These are phyloP conservation scores for Cephus sareptanus DNA, from an alignment of 2,888 invertebrate genomes.

Conservation along the genomic window DNA sequence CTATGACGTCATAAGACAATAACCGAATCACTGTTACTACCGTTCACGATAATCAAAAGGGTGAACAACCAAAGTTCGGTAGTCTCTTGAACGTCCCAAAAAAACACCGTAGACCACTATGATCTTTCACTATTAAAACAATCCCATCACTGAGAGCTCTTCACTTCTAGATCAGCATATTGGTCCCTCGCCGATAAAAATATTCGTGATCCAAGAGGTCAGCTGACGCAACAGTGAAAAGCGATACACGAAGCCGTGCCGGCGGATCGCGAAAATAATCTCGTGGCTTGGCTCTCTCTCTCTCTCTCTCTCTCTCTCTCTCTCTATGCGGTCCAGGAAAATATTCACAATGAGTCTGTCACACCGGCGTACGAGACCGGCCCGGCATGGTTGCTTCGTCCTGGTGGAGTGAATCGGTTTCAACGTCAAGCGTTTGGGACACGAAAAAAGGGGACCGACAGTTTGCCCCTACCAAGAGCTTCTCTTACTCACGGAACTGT, in stretches of 20 bases:
- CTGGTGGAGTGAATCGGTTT: conserved; percentile 47
- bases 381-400: conserved; percentile 43
- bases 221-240: conserved; percentile 3
- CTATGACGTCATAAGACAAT: not conserved
- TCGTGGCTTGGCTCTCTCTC: not conserved
- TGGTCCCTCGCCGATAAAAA: not conserved
- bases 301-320: not conserved
- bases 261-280: not conserved
- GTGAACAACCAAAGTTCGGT: not conserved
- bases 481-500: not conserved
- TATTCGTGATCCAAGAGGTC: not conserved
- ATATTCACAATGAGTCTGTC: conserved; percentile 26
- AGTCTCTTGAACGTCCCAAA: not conserved
- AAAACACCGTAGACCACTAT: not conserved
- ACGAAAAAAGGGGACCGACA: conserved; percentile 16
- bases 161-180: not conserved
- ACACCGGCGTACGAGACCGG: conserved; percentile 28
- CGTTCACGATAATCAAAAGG: not conserved
- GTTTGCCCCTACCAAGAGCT: not conserved
- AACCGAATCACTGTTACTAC: not conserved
- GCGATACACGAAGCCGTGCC: conserved; percentile 1
- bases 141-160: not conserved
- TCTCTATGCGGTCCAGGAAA: not conserved
- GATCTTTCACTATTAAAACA: not conserved
- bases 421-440: conserved; percentile 37